Percentiles rank a stretch among this genome's conserved stretches.
Conservation (phyloP, 2,888 invertebrate species). For the Phrixothrix hirtus region DNA sequence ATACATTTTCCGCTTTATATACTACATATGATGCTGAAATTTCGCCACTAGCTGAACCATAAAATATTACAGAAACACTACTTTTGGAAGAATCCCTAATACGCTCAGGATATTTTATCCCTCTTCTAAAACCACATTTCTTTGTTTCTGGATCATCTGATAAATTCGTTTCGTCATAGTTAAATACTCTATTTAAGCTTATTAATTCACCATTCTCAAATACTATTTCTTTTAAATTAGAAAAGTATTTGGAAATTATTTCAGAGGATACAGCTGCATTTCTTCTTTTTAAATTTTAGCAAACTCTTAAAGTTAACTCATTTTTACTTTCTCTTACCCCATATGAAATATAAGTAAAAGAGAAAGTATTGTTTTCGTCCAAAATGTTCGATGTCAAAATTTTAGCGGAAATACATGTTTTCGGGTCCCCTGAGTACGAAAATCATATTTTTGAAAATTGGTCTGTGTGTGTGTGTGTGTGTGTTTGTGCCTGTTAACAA, state of each 20-base stretch:
- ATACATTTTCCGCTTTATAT: not conserved
- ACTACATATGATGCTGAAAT: not conserved
- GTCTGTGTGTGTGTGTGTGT: too few relatives aligned
- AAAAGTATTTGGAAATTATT: not conserved
- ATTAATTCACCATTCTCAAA: not conserved
- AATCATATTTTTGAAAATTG: too few relatives aligned
- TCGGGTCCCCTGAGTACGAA: too few relatives aligned
- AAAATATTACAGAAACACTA: constrained; percentile 1
- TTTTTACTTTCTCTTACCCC: too few relatives aligned
- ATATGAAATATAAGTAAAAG: too few relatives aligned
- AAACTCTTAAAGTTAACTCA: too few relatives aligned
- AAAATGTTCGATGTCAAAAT: too few relatives aligned
- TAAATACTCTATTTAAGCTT: not conserved
- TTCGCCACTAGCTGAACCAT: not conserved
- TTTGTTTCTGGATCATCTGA: constrained; percentile 1
- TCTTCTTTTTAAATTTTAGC: too few relatives aligned
- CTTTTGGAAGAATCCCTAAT: constrained; percentile 1
- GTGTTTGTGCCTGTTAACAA: too few relatives aligned
- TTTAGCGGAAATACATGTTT: too few relatives aligned
- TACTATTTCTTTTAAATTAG: not conserved
- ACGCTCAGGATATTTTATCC: not conserved
- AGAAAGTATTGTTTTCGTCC: too few relatives aligned
- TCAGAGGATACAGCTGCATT: too few relatives aligned
- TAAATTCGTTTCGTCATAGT: constrained; percentile 1
- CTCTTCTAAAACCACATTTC: constrained; percentile 1